Conservation (phyloP, 2,888 invertebrate genomes). For the Pollenia labialis region DNA sequence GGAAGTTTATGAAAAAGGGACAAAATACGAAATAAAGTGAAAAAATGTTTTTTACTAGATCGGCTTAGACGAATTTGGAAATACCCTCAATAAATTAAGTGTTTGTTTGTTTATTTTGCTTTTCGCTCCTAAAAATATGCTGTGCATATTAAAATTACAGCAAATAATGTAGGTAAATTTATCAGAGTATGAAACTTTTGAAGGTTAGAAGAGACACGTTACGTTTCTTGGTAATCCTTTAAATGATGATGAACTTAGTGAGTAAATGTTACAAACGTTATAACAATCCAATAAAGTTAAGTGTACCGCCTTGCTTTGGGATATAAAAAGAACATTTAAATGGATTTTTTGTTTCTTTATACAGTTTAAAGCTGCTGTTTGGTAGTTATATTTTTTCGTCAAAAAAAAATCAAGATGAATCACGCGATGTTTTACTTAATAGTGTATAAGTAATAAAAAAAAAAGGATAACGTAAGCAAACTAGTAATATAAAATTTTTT, state of each 20-base stretch:
- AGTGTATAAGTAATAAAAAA: constrained; percentile 88
- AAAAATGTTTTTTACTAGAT: background rate
- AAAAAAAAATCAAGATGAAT: constrained; percentile 68
- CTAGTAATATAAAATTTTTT: constrained; percentile 81
- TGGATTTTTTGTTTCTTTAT: constrained; percentile 40
- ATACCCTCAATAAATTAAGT: constrained; percentile 39
- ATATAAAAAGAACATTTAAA: constrained; percentile 53
- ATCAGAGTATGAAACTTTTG: background rate
- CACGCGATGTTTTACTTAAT: constrained; percentile 69
- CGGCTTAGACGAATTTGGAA: constrained; percentile 44
- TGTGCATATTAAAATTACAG: background rate
- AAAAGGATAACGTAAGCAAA: constrained; percentile 91
- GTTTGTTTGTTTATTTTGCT: background rate
- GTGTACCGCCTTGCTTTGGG: constrained; percentile 19
- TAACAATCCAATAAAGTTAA: background rate
- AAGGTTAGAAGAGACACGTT: constrained; percentile 5
- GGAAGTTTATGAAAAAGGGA: constrained; percentile 30
- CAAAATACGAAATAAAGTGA: constrained; percentile 30
- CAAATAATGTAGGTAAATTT: background rate
- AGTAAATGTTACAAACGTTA: background rate
- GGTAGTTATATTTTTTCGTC: constrained; percentile 41
- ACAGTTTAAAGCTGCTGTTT: constrained; percentile 49
- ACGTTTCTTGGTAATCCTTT: too few species aligned
- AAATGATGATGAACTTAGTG: too few species aligned
- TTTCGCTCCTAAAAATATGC: constrained; percentile 41